Evolutionary conservation across 1,140 invertebrate genomes (phyloP), one percentile per base, ranked within the genome.

Genomic region (Venturia canescens): DNA sequence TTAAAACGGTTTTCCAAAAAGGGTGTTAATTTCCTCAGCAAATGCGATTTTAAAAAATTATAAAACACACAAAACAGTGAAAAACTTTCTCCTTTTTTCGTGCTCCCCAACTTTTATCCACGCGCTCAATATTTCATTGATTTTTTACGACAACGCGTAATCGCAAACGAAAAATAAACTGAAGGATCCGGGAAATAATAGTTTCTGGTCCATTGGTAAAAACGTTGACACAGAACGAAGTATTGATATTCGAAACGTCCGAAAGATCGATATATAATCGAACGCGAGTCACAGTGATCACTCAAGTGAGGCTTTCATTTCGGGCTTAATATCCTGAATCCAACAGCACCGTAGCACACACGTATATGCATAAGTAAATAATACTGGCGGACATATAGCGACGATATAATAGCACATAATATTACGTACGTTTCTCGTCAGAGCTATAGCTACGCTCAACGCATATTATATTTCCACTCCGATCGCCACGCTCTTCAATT

Each of bases 381-480:
- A 31, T 18, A n/a, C 13, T 69, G 29, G 9, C n/a, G n/a, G n/a
- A n/a, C 60, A 63, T 18, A 27, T 63, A 27, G 23, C 4, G 27
- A 15, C 60, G 16, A 26, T 27, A 27, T 13, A 2, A 27, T 63
- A 27, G 26, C 29, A 31, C 66, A 31, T 29, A 69, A 63, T 63
- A 63, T 26, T 2, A 63, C n/a, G 66, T 31, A 69, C 66, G 27
- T 69, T 29, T 31, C n/a, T n/a, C 66, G 29, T 69, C 66, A 69
- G 31, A 63, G 11, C 21, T 15, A 4, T 26, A 53, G 18, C 18
- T 63, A 63, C 60, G 2, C n/a, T 21, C 1, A 69, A 31, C 16
- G 66, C 66, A 69, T 69, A 69, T 69, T 69, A 31, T 69, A 69
- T 69, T 69, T 69, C 27, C 66, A 69, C 9, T 18, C 4, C 29